These are phyloP conservation scores for Brachyptera putata DNA, from an alignment of 2,888 invertebrate genomes.

Conservation along the genomic window DNA sequence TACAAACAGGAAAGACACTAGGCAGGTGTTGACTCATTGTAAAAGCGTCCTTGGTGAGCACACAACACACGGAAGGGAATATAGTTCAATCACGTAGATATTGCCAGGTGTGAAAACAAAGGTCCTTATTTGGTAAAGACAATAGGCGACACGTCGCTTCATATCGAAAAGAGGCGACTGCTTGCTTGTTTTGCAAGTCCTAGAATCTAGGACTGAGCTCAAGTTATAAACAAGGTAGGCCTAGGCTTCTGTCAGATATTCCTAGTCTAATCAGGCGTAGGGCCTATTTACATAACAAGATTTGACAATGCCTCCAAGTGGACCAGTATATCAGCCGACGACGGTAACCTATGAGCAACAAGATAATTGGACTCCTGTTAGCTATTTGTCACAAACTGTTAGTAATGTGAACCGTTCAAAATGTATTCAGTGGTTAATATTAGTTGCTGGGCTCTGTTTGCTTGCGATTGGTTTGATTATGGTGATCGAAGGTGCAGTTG, in stretches of 20 bases:
- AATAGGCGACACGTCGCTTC: neutral
- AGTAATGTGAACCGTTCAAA: slow-evolving; percentile 35
- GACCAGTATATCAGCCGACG: slow-evolving; percentile 73
- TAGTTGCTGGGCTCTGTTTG: slow-evolving; percentile 37
- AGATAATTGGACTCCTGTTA: slow-evolving; percentile 41
- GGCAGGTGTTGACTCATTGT: slow-evolving; percentile 19
- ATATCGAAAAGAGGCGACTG: neutral
- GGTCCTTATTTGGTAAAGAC: slow-evolving; percentile 15
- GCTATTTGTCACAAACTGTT: slow-evolving; percentile 39
- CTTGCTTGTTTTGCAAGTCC: neutral
- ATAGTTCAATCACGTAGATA: slow-evolving; percentile 5
- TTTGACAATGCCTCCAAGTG: slow-evolving; percentile 59
- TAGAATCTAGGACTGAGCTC: neutral
- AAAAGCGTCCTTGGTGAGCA: slow-evolving; percentile 7
- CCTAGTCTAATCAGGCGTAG: neutral
- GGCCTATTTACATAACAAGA: slow-evolving; percentile 1
- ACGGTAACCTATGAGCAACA: slow-evolving; percentile 66
- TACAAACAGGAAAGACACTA: no score
- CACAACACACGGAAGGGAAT: neutral
- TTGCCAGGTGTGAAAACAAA: slow-evolving; percentile 1
- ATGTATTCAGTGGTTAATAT: slow-evolving; percentile 40
- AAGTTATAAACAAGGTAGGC: neutral
- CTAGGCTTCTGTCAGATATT: no score
- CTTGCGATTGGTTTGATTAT: slow-evolving; percentile 53
- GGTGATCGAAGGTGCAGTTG: slow-evolving; percentile 59